Evolutionary conservation across 2,888 invertebrate species (phyloP), one percentile per base, ranked within the genome.

Genomic region (Eupithecia vulgata): DNA sequence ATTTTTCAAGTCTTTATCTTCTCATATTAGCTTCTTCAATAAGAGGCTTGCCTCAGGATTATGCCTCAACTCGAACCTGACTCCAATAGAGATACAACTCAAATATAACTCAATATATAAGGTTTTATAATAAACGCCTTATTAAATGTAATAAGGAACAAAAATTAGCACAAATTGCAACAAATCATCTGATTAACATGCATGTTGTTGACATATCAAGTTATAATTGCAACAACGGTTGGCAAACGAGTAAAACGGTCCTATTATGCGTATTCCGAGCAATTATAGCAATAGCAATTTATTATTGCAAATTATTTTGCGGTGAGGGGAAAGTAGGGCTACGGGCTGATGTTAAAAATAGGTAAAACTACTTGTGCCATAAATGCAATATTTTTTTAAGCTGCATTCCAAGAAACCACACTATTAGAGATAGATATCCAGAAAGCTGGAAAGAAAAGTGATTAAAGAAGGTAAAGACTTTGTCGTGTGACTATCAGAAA

Each of bases 211-310:
- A 74, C 74, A 74, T 69, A 70, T 75, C 45, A 70, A 61, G 67
- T 45, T 66, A 71, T 70, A 72, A 67, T 72, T 34, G 35, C 68
- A 74, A 74, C 68, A 72, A 67, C 71, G 37, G 71, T 68, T 73
- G 75, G 69, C 67, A 71, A 75, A 71, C 66, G 34, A 72, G 62
- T 71, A 73, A 78, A 79, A 70, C 73, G 74, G 66, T 71, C 73
- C 34, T 61, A 78, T 79, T 79, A 78, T 72, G 71, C 71, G 66
- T 76, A 69, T 72, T 79, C 72, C 59, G 42, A 64, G 76, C 73
- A 79, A 78, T 79, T 76, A 77, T 45, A 71, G 73, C 74, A 72
- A 75, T 71, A 69, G 71, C 76, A 67, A 71, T 76, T 78, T 75
- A 77, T 72, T 74, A 72, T 72, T 62, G 42, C 72, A 75, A 75